Evolutionary conservation across 2,113 vertebrate genomes (phyloP).

Genomic region (Caranx melampygus): DNA sequence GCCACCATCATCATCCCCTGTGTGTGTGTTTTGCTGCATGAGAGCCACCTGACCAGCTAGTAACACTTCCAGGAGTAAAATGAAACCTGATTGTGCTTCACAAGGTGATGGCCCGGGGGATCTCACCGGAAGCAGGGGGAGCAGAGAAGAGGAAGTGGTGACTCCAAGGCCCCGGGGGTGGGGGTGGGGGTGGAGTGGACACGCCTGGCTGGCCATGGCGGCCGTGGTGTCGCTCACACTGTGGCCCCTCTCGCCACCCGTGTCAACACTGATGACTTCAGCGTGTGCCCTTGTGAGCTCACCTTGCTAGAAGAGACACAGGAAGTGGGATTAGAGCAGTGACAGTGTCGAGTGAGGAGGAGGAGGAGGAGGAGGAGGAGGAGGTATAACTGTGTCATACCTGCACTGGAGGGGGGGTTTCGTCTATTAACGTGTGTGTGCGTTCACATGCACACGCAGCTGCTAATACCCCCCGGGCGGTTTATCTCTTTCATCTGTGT

Average conservation of each 20-base stretch:
- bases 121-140: slow-evolving; percentile 58
- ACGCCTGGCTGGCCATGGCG: slow-evolving; percentile 62
- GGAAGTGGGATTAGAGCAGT: slow-evolving; percentile 77
- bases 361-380: not conserved
- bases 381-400: slow-evolving; percentile 74
- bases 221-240: slow-evolving; percentile 63
- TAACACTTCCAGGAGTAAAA: slow-evolving; percentile 54
- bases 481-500: slow-evolving; percentile 67
- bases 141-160: slow-evolving; percentile 53
- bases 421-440: slow-evolving; percentile 45
- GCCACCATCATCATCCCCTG: no score
- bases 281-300: slow-evolving; percentile 82
- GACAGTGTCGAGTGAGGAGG: slow-evolving; percentile 65
- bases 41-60: slow-evolving; percentile 49
- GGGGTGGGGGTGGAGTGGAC: slow-evolving; percentile 10
- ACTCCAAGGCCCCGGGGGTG: slow-evolving; percentile 16
- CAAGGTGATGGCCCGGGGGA: slow-evolving; percentile 67
- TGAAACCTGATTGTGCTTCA: slow-evolving; percentile 65
- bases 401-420: slow-evolving; percentile 71
- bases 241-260: slow-evolving; percentile 72
- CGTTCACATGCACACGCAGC: slow-evolving; percentile 42
- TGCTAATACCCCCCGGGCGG: slow-evolving; percentile 55
- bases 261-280: slow-evolving; percentile 85
- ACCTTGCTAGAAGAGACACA: slow-evolving; percentile 85
- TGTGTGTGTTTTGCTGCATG: not conserved